Conservation (phyloP, 2,113 vertebrate species). For the Triplophysa tibetana region DNA sequence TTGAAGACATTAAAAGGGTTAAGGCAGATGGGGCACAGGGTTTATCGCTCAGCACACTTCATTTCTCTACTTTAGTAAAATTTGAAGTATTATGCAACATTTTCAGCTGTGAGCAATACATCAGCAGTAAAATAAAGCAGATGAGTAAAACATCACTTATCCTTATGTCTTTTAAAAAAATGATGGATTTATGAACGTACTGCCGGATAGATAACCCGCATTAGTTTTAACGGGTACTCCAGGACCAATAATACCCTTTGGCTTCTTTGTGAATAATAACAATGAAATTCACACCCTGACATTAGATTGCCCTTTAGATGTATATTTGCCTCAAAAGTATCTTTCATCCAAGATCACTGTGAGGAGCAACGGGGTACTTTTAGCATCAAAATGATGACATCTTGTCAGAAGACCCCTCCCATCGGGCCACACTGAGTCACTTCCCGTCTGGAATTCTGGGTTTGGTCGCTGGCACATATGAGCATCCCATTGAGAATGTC, state of each 20-base stretch:
- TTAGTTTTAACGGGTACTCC: conserved; percentile 17
- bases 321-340: conserved; percentile 2
- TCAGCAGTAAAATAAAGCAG: conserved; percentile 21
- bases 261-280: conserved; percentile 1
- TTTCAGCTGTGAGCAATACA: conserved; percentile 23
- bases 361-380: not conserved
- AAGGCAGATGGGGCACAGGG: not conserved
- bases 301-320: conserved; percentile 21
- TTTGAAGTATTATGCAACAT: not conserved
- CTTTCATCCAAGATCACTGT: conserved; percentile 20
- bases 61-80: no score
- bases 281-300: conserved; percentile 21
- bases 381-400: conserved; percentile 5
- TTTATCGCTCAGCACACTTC: no score
- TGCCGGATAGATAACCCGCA: conserved; percentile 17
- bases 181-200: conserved; percentile 18
- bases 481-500: conserved; percentile 57
- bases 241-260: conserved; percentile 25
- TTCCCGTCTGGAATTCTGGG: conserved; percentile 29
- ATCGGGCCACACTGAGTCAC: conserved; percentile 22
- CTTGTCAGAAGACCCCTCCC: not conserved
- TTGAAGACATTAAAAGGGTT: not conserved
- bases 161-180: conserved; percentile 27
- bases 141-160: conserved; percentile 29
- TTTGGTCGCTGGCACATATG: conserved; percentile 45